Conservation (phyloP, 2,888 invertebrate genomes). For the Cryptus viduatorius region DNA sequence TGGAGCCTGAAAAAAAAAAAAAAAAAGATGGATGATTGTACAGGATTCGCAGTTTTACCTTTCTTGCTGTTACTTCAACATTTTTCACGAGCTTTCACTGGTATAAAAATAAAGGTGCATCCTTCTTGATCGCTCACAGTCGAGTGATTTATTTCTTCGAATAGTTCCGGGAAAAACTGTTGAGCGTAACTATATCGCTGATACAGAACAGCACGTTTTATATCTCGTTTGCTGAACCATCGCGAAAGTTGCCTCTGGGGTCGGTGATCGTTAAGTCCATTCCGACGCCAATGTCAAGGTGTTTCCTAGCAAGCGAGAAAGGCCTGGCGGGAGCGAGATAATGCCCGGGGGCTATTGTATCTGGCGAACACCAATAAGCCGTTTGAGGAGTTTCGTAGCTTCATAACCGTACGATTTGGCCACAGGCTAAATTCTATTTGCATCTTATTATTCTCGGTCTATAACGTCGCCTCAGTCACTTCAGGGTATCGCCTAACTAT, state of each 20-base stretch:
- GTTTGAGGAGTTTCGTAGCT: constrained; percentile 10
- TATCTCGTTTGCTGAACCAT: constrained; percentile 63
- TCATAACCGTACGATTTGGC: constrained; percentile 44
- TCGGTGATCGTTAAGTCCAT: constrained; percentile 71
- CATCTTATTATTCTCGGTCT: constrained; percentile 65
- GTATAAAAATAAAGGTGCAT: neutral
- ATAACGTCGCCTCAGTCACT: constrained; percentile 45
- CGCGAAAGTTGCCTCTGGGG: constrained; percentile 66
- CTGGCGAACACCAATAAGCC: constrained; percentile 57
- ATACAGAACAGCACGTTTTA: constrained; percentile 54
- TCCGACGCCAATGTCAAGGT: constrained; percentile 72
- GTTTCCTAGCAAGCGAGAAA: constrained; percentile 49
- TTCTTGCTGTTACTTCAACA: neutral
- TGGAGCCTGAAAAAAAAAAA: neutral
- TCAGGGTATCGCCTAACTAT: constrained; percentile 12
- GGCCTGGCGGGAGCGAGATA: constrained; percentile 53
- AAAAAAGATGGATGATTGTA: neutral
- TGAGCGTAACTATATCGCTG: constrained; percentile 20
- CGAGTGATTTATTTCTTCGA: neutral
- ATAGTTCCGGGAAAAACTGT: neutral
- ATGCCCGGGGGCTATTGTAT: constrained; percentile 60
- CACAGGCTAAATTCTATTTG: constrained; percentile 67
- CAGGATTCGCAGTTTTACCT: neutral
- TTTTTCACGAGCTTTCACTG: neutral
- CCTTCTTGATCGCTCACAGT: constrained; percentile 3